Base-by-base conservation (phyloP, 2,797 vertebrate species). In the Zenarchopterus dispar region DNA sequence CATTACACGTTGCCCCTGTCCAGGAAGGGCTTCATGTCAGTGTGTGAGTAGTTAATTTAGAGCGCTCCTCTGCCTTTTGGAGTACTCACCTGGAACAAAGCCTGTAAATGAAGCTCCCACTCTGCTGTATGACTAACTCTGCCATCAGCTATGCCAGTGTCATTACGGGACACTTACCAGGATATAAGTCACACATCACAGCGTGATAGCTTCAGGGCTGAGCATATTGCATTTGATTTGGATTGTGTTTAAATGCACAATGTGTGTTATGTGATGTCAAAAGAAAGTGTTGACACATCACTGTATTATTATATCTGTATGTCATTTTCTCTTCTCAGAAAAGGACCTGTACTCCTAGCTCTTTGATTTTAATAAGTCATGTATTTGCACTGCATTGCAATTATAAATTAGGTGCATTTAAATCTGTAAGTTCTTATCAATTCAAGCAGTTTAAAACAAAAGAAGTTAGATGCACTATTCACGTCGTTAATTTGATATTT, bases 401-500 rank as follows among this genome's bases (percentile, higher is more conserved):
- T 31, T 31, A n/a, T n/a, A n/a, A 1, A 24, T 24, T 9, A 31
- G 8, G 28, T 31, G 28, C 2, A 31, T 31, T 7, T 31, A 24
- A n/a, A n/a, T n/a, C n/a, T n/a, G n/a, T n/a, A n/a, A n/a, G n/a
- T 10, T 36, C 9, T 36, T 36, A 36, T 10, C 9, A 10, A 36
- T 9, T 10, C 33, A 10, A 36, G 33, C 2, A 36, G 33, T 36
- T 36, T 36, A 2, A 10, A 36, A 36, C 33, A 36, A 9, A 5
- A 42, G 8, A 48, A 43, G 5, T 74, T 50, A 65, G 52, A 85
- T 78, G 62, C 51, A 85, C 81, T 66, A 84, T 91, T 86, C 68
- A 87, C 80, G 53, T 79, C 62, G 80, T 44, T 21, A 79, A 51
- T 86, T 62, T 75, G 68, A 62, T 77, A 75, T 86, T 89, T 88